Conservation (phyloP, 1,140 invertebrate genomes). For the Asbolus verrucosus region DNA sequence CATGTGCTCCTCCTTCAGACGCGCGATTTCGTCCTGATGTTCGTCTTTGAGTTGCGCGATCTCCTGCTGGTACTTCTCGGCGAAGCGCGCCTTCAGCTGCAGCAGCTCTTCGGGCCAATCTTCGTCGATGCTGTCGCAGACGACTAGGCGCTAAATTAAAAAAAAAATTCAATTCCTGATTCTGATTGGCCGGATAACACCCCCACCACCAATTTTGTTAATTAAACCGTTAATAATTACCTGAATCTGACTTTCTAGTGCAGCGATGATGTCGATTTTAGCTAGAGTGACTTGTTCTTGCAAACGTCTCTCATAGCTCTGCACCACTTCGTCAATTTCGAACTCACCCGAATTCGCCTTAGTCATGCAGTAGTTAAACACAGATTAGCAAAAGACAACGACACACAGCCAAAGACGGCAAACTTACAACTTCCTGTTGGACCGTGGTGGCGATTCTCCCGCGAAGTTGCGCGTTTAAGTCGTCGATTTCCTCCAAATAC, state of each 20-base stretch:
- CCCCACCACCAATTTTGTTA: no score
- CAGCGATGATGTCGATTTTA: constrained; percentile 71
- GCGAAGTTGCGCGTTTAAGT: constrained; percentile 67
- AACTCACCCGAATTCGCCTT: constrained; percentile 63
- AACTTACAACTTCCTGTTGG: constrained; percentile 69
- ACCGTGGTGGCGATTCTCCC: constrained; percentile 62
- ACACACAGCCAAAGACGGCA: constrained; percentile 3
- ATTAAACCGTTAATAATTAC: constrained; percentile 64
- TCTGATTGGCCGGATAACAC: constrained; percentile 6
- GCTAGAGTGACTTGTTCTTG: constrained; percentile 72
- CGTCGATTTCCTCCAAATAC: constrained; percentile 65
- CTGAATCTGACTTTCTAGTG: constrained; percentile 73
- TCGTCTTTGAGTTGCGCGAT: constrained; percentile 63
- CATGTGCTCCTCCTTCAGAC: constrained; percentile 71
- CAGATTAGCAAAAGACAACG: constrained; percentile 43
- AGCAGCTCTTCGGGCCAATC: constrained; percentile 78
- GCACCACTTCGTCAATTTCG: constrained; percentile 65
- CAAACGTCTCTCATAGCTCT: constrained; percentile 67
- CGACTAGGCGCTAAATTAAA: constrained; percentile 71
- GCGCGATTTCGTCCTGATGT: constrained; percentile 66
- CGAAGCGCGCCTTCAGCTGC: constrained; percentile 75
- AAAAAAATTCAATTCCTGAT: no score
- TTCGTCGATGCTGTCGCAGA: constrained; percentile 72
- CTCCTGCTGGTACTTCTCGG: constrained; percentile 71
- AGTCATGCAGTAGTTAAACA: constrained; percentile 36